Evolutionary conservation across 2,113 vertebrate genomes (phyloP).

Genomic region (Archocentrus centrarchus): DNA sequence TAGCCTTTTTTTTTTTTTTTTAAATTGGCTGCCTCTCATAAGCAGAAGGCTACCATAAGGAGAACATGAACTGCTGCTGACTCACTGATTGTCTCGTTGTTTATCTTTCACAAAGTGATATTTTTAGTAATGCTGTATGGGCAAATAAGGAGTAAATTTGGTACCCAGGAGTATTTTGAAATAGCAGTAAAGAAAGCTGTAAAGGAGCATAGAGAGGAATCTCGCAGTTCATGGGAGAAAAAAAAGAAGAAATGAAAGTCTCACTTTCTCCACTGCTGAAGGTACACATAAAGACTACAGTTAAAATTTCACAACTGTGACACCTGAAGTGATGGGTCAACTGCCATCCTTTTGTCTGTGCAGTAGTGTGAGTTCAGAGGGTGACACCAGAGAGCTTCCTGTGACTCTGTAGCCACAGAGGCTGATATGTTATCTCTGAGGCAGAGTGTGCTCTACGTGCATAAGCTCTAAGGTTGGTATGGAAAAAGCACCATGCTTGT

Average conservation of each 20-base stretch:
- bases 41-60: too few relatives aligned
- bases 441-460: background rate
- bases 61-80: background rate
- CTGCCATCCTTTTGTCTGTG: constrained; percentile 44
- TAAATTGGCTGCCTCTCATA: too few relatives aligned
- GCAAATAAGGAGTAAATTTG: background rate
- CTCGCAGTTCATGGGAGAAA: background rate
- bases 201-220: background rate
- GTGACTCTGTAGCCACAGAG: constrained; percentile 19
- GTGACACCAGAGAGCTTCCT: constrained; percentile 52
- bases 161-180: background rate
- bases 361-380: constrained; percentile 17
- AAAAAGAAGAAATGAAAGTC: background rate
- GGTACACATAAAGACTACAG: constrained; percentile 26
- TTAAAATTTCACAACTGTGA: constrained; percentile 41
- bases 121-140: background rate
- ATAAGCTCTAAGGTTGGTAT: background rate
- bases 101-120: background rate
- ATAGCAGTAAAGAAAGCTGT: background rate
- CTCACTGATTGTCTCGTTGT: background rate
- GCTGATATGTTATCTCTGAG: constrained; percentile 28
- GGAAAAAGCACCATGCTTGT: background rate
- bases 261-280: constrained; percentile 29
- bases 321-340: constrained; percentile 45
- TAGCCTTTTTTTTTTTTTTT: too few relatives aligned